Conservation (phyloP, 2,888 invertebrate genomes). For the Spatulosminthurus flaviceps region DNA sequence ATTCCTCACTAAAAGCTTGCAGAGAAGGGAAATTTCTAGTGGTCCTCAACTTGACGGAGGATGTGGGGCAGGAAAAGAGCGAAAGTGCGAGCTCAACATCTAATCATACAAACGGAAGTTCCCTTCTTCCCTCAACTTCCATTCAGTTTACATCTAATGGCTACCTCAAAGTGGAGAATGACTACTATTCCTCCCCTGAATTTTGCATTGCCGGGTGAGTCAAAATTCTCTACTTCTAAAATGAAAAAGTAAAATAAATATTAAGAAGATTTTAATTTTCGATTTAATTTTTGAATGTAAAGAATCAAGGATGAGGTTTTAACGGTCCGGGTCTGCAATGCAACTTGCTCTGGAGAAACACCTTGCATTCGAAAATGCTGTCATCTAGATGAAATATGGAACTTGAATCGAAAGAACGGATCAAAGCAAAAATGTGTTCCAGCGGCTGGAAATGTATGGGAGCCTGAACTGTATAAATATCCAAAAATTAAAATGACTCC, state of each 20-base stretch:
- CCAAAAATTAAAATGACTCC: slow-evolving; percentile 31
- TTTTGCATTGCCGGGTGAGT: slow-evolving; percentile 58
- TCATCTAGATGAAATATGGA: slow-evolving; percentile 59
- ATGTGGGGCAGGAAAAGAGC: too few species aligned
- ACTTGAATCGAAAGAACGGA: slow-evolving; percentile 31
- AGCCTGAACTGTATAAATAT: slow-evolving; percentile 53
- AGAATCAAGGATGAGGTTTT: not conserved
- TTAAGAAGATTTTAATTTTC: too few species aligned
- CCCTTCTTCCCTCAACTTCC: not conserved
- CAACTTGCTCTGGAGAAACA: slow-evolving; percentile 54
- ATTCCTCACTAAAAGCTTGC: too few species aligned
- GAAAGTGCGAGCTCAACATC: too few species aligned
- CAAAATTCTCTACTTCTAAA: not conserved
- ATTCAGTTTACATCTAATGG: slow-evolving; percentile 49
- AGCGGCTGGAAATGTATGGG: slow-evolving; percentile 52
- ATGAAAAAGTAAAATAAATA: not conserved
- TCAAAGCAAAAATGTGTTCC: slow-evolving; percentile 50
- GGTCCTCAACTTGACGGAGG: too few species aligned
- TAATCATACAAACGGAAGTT: not conserved
- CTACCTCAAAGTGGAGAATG: slow-evolving; percentile 50
- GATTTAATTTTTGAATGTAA: not conserved
- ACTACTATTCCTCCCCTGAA: slow-evolving; percentile 59
- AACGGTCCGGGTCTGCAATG: slow-evolving; percentile 49
- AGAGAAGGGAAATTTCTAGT: too few species aligned
- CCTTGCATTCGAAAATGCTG: slow-evolving; percentile 62